Evolutionary conservation across 2,797 vertebrate species (phyloP), one percentile per base, ranked within the genome.

Genomic region (Knipowitschia caucasica): DNA sequence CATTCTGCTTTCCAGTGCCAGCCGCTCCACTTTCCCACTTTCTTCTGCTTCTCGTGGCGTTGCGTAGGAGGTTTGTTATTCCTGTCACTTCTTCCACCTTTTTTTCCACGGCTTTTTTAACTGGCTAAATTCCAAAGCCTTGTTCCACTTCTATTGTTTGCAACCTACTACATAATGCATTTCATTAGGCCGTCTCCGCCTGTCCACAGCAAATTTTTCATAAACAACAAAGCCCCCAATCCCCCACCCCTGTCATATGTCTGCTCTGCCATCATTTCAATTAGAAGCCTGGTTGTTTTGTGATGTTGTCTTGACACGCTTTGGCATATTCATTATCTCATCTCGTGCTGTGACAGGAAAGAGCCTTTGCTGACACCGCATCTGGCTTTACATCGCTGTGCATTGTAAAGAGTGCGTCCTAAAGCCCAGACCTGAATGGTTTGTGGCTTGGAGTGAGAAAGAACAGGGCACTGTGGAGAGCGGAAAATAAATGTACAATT

Each of bases 321-420:
- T 82, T 87, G 88, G 89, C 63, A 56, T 88, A 88, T 89, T 89
- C 86, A 90, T 90, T 88, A 88, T 90, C 87, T 90, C 82, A 84
- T 89, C 89, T 86, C 78, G 57, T 45, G 14, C 39, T 39, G 18
- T 83, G 85, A 84, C 81, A 83, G 52, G 72, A 27, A 59, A 15
- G 60, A 39, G 69, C 68, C 60, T 47, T 65, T 78, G 57, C 38
- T 38, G 18, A 21, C 50, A 36, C 56, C 47, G 30, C 38, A 26
- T 64, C 59, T 45, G 24, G 56, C 42, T 73, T 64, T 56, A 56
- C 42, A 52, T 56, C 29, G 21, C 26, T 34, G 53, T 3, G 11
- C 31, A 8, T 26, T 12, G 4, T 21, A 34, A 45, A 36, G 31
- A n/a, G 15, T 45, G 34, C 43, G 33, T 24, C 50, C 31, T 53